These are phyloP conservation scores for Pterophyllum scalare DNA, from an alignment of 2,113 vertebrate species.

Conservation along the genomic window DNA sequence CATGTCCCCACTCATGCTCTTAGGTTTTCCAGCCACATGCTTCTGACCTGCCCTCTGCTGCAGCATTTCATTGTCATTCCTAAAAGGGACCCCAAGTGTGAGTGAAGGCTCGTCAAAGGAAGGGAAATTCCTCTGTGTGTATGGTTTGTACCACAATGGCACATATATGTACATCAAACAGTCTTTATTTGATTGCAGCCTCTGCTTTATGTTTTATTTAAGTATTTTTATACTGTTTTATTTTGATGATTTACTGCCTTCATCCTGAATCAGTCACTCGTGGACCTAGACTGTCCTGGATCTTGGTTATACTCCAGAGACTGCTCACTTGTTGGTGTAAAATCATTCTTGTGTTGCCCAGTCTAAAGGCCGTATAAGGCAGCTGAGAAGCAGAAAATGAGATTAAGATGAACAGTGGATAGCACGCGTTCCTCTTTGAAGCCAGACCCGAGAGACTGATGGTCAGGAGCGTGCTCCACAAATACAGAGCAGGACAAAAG, in stretches of 20 bases:
- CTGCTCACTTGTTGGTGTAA: not conserved
- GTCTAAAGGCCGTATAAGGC: not conserved
- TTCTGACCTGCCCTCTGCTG: not conserved
- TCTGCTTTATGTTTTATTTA: slow-evolving; percentile 55
- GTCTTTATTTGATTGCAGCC: slow-evolving; percentile 31
- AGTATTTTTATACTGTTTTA: slow-evolving; percentile 52
- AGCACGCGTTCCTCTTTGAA: no score
- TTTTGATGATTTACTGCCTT: slow-evolving; percentile 44
- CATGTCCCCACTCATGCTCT: not conserved
- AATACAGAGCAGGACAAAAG: not conserved
- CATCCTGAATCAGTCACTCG: not conserved
- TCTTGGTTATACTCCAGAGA: not conserved
- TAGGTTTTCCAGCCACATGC: not conserved
- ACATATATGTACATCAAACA: slow-evolving; percentile 40
- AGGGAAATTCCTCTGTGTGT: not conserved
- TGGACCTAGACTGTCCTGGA: not conserved
- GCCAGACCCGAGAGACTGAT: not conserved
- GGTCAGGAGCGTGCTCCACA: not conserved
- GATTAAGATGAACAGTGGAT: not conserved
- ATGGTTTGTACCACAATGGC: not conserved
- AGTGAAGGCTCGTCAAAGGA: not conserved
- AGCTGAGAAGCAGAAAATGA: not conserved
- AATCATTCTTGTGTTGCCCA: not conserved
- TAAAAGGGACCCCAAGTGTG: not conserved
- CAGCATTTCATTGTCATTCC: slow-evolving; percentile 14